These are phyloP conservation scores for Ophiothrix spiculata DNA, from an alignment of 35 echinoderm and acorn worm species.

Conservation along the genomic window DNA sequence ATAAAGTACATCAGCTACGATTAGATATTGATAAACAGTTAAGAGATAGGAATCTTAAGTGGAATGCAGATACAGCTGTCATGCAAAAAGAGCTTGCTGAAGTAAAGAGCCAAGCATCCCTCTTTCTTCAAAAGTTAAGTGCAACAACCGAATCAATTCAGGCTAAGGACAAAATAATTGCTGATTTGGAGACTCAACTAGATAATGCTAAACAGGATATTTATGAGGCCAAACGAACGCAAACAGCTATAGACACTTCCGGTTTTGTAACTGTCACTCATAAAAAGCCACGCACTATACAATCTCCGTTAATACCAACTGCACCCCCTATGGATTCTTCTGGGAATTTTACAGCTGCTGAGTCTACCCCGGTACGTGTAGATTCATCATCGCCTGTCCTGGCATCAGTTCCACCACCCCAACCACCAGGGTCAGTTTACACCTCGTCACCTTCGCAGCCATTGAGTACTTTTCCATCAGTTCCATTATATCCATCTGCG, in stretches of 20 bases:
- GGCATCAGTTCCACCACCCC: not conserved
- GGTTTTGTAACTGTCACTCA: not conserved
- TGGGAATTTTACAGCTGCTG: not conserved
- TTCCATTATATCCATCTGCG: not conserved
- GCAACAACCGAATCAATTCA: not conserved
- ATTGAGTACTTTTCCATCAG: not conserved
- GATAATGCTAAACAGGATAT: not conserved
- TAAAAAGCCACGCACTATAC: not conserved
- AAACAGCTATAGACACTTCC: not conserved
- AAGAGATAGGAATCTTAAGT: not conserved
- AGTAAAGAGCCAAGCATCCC: not conserved
- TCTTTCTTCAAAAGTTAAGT: not conserved
- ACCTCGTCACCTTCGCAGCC: not conserved
- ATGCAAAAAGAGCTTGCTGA: not conserved
- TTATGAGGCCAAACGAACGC: not conserved
- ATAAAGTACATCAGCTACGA: not conserved
- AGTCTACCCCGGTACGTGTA: not conserved
- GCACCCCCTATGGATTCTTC: not conserved
- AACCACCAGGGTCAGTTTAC: not conserved
- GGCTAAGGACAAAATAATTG: not conserved
- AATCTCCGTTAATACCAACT: not conserved
- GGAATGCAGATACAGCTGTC: not conserved
- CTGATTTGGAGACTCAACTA: not conserved
- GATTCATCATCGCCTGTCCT: not conserved
- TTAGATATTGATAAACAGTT: not conserved